phyloP scores from a whole-genome alignment of 37 sponge, comb jelly and placozoan species.

The Mnemiopsis leidyi region DNA sequence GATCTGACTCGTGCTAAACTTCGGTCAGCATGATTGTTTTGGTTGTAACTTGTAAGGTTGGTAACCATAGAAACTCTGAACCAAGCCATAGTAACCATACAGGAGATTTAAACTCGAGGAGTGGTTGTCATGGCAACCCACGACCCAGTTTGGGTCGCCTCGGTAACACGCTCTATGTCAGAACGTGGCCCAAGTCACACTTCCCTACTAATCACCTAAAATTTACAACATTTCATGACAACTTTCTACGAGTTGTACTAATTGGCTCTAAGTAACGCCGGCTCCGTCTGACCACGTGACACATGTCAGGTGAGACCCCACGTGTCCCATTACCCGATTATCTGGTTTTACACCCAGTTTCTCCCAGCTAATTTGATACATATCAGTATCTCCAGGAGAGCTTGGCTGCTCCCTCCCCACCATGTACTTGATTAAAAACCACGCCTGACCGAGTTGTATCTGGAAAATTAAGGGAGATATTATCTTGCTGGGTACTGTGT shows the following conservation, averaged over 20 bases:
- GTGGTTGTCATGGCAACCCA: not conserved
- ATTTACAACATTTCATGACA: not conserved
- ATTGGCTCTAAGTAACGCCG: not conserved
- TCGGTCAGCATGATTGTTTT: too few relatives aligned
- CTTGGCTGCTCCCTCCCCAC: not conserved
- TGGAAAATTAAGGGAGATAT: not conserved
- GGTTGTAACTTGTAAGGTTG: too few relatives aligned
- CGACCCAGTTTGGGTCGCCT: not conserved
- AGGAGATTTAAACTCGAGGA: too few relatives aligned
- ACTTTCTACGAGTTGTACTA: not conserved
- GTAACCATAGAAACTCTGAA: too few relatives aligned
- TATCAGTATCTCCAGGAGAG: not conserved
- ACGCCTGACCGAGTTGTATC: not conserved
- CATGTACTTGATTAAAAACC: not conserved
- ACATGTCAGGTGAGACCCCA: too few relatives aligned
- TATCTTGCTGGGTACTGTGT: not conserved
- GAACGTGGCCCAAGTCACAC: not conserved
- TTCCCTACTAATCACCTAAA: not conserved
- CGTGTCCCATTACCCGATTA: not conserved
- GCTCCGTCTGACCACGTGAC: not conserved
- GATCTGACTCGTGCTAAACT: too few relatives aligned
- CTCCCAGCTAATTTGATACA: not conserved
- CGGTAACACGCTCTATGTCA: not conserved
- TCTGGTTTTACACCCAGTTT: not conserved
- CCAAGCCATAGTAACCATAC: too few relatives aligned